phyloP scores from a whole-genome alignment of 2,888 invertebrate genomes.

The Digitonthophagus gazella region DNA sequence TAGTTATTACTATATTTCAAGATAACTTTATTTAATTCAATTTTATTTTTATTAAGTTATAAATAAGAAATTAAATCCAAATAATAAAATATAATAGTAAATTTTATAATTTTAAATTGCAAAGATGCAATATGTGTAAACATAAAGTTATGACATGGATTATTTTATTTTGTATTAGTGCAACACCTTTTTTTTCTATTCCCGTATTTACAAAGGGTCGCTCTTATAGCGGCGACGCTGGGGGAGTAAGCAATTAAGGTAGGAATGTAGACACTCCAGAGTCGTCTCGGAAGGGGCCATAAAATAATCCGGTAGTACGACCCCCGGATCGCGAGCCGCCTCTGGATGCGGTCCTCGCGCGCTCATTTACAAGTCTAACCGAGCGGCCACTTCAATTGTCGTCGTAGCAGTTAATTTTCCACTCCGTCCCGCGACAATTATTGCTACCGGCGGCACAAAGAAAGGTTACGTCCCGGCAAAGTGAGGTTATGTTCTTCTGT shows the following conservation, averaged over 20 bases:
- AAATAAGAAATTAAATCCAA: too few relatives aligned
- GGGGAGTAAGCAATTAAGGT: not conserved
- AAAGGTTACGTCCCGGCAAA: not conserved
- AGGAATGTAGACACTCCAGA: not conserved
- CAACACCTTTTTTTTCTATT: too few relatives aligned
- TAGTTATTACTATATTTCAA: not conserved
- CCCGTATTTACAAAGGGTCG: too few relatives aligned
- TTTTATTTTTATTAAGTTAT: too few relatives aligned
- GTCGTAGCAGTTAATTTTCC: not conserved
- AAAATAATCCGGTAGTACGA: not conserved
- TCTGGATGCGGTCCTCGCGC: not conserved
- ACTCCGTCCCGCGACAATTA: not conserved
- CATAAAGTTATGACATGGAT: too few relatives aligned
- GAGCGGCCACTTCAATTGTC: not conserved
- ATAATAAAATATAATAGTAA: too few relatives aligned
- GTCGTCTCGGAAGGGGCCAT: not conserved
- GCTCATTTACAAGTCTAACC: not conserved
- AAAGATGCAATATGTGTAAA: too few relatives aligned
- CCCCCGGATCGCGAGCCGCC: not conserved
- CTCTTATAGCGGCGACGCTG: not conserved
- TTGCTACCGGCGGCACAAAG: not conserved
- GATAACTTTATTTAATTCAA: too few relatives aligned
- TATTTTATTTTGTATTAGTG: too few relatives aligned
- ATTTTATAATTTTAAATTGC: too few relatives aligned
- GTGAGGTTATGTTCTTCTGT: not conserved